phyloP scores from a whole-genome alignment of 2,797 vertebrate species.

The Silurus lanzhouensis region DNA sequence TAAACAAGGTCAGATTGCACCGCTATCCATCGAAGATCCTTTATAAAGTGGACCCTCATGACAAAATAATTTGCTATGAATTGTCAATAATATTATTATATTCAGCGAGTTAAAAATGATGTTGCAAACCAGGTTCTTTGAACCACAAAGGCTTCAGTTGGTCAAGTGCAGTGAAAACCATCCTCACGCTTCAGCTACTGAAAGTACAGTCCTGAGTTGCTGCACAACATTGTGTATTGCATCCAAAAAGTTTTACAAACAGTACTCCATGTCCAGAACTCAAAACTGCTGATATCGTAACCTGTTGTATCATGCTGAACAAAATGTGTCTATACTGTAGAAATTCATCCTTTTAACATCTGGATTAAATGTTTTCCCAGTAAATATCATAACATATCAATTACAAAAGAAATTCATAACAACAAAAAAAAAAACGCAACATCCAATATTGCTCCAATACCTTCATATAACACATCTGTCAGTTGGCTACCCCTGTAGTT shows the following conservation, averaged over 20 bases:
- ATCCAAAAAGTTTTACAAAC: conserved; percentile 76
- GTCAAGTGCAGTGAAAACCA: background rate
- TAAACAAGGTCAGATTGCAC: no score
- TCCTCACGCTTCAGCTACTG: background rate
- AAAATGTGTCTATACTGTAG: background rate
- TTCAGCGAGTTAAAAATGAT: no score
- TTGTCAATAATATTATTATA: background rate
- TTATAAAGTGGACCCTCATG: background rate
- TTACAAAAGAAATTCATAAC: background rate
- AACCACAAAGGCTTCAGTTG: background rate
- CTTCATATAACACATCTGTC: background rate
- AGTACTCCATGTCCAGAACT: background rate
- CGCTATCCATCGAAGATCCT: no score
- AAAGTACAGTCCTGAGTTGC: conserved; percentile 55
- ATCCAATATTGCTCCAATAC: background rate
- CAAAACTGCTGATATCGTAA: background rate
- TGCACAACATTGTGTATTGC: conserved; percentile 75
- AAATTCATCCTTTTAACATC: background rate
- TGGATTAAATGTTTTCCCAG: background rate
- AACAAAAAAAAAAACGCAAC: background rate
- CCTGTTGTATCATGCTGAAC: background rate
- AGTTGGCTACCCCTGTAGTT: conserved; percentile 64
- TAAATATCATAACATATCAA: background rate
- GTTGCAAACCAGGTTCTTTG: background rate
- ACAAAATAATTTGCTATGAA: background rate